phyloP scores from a whole-genome alignment of 2,113 vertebrate species.

The Chlamydotis undulata region DNA sequence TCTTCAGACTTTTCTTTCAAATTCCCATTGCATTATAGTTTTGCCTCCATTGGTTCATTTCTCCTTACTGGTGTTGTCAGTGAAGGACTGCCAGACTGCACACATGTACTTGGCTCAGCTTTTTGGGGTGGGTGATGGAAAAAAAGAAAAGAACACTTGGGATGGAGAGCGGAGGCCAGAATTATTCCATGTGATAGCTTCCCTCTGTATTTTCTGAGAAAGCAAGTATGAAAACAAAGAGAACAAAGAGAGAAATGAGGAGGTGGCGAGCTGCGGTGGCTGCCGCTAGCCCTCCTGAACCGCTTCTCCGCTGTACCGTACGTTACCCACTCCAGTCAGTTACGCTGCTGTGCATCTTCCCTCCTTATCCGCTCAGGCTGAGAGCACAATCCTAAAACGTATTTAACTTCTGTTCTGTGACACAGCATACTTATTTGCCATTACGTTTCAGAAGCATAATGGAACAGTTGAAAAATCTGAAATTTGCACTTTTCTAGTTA shows the following conservation, averaged over 20 bases:
- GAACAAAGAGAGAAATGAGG: neutral
- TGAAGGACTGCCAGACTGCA: neutral
- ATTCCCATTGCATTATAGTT: neutral
- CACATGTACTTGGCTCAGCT: neutral
- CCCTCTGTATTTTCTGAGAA: neutral
- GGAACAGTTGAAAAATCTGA: neutral
- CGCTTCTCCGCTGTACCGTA: neutral
- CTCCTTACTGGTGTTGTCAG: neutral
- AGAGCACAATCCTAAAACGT: neutral
- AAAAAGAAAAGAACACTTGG: neutral
- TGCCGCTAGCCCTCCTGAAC: neutral
- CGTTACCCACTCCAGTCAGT: neutral
- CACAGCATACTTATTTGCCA: neutral
- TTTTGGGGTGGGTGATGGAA: neutral
- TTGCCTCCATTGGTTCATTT: neutral
- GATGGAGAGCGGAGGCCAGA: neutral
- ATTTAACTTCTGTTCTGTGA: neutral
- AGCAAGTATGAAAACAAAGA: neutral
- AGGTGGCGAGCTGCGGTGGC: neutral
- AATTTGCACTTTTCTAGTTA: neutral
- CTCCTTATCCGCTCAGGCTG: neutral
- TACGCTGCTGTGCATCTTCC: neutral
- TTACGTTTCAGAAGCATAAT: neutral
- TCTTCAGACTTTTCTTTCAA: neutral
- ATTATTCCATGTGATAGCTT: neutral